Evolutionary conservation across 2,113 vertebrate genomes (phyloP), one percentile per base, ranked within the genome.

Genomic region (Plecotus auritus): DNA sequence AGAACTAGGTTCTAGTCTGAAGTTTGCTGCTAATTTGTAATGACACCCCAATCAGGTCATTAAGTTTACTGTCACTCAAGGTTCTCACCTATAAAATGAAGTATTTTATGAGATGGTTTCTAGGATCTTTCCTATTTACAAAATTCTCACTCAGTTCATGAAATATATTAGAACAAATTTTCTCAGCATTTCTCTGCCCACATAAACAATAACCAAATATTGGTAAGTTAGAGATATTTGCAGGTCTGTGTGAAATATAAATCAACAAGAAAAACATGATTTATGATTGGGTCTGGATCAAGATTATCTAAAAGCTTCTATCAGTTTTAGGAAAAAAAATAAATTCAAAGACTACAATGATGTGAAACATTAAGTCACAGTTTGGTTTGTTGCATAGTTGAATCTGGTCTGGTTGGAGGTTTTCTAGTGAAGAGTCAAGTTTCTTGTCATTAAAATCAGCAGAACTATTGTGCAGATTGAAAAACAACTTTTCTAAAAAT

Each of bases 321-420:
- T 84, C 26, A 37, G 4, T 88, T 69, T 80, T 13, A 85, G 59
- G n/a, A 91, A 94, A 96, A 88, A 13, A 67, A 88, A 88, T 82
- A 72, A 8, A 91, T 73, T 85, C 69, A 66, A 93, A 81, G 12
- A 77, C 22, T 28, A 30, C 30, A 49, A 4, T n/a, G 22, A 77
- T 42, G 14, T 22, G 70, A 77, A 81, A 49, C n/a, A 78, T 51
- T 51, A 77, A 30, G 23, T 37, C 51, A 82, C 45, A 26, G 64
- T n/a, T 73, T 90, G 30, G 16, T 77, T 87, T 73, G 8, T 70
- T 47, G 18, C 67, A 1, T n/a, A 66, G 72, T 11, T 85, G 72
- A 84, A 85, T 49, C 35, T 90, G 49, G 35, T 61, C 47, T 30
- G 72, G 35, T 9, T 13, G 28, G 7, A 86, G n/a, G 20, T 35